Percentiles rank a stretch among this genome's conserved stretches.
Conservation (phyloP, 2,113 vertebrate species). For the Cyanoderma ruficeps region DNA sequence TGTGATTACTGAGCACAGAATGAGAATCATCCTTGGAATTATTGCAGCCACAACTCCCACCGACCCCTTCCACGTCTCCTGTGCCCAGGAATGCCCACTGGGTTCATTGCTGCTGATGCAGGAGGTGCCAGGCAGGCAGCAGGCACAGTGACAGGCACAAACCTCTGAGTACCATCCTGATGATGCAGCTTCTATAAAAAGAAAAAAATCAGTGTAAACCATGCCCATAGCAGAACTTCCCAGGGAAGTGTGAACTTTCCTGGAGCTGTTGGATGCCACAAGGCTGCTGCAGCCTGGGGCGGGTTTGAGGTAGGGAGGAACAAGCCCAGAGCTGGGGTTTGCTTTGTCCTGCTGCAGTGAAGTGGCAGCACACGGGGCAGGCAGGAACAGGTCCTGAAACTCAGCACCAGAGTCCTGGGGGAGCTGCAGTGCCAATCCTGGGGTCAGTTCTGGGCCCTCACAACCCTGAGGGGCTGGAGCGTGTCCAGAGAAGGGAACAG, state of each 20-base stretch:
- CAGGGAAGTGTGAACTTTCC: background rate
- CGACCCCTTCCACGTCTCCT: fast-evolving
- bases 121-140: background rate
- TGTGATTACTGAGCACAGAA: background rate
- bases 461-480: background rate
- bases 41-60: fast-evolving
- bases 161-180: background rate
- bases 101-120: background rate
- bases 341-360: background rate
- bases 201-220: background rate
- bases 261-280: background rate
- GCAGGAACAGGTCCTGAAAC: background rate
- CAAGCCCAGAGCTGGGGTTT: background rate
- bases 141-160: background rate
- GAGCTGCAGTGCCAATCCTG: background rate
- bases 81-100: background rate
- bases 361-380: fast-evolving
- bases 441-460: background rate
- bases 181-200: constrained; percentile 34
- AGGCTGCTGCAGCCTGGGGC: background rate
- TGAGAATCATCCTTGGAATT: background rate
- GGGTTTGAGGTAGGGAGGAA: background rate
- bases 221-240: background rate
- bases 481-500: fast-evolving
- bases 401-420: background rate